Conservation (phyloP, 2,113 vertebrate genomes). For the Pygoscelis adeliae region DNA sequence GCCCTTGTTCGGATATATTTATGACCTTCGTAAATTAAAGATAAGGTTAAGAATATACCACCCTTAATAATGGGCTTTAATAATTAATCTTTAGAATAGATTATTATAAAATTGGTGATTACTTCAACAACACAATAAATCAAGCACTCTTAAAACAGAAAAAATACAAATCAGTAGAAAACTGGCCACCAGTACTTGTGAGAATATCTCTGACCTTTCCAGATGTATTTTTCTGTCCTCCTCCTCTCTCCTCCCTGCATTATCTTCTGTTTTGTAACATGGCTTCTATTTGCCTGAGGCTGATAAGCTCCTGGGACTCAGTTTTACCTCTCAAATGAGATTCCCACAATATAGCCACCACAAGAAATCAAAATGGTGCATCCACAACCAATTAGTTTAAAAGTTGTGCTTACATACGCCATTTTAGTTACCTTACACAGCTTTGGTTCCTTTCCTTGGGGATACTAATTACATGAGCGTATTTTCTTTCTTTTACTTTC, state of each 20-base stretch:
- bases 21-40: background rate
- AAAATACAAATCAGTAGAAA: background rate
- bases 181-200: background rate
- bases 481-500: background rate
- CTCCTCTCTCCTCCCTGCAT: background rate
- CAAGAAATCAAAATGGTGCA: slow-evolving; percentile 29
- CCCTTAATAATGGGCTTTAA: background rate
- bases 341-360: slow-evolving; percentile 9
- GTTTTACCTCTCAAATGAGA: slow-evolving; percentile 34
- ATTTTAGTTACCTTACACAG: slow-evolving; percentile 64
- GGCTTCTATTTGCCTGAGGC: background rate
- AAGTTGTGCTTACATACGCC: slow-evolving; percentile 52
- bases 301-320: background rate
- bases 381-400: slow-evolving; percentile 49
- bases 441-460: slow-evolving; percentile 57
- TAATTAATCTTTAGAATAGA: background rate
- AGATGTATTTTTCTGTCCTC: background rate
- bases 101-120: background rate
- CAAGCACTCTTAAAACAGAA: background rate
- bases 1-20: background rate
- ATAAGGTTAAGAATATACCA: background rate
- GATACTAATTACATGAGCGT: slow-evolving; percentile 38
- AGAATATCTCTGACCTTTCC: background rate
- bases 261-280: background rate
- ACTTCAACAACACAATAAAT: background rate